Conservation (phyloP, 2,888 invertebrate species). For the Ophioninae sp. region DNA sequence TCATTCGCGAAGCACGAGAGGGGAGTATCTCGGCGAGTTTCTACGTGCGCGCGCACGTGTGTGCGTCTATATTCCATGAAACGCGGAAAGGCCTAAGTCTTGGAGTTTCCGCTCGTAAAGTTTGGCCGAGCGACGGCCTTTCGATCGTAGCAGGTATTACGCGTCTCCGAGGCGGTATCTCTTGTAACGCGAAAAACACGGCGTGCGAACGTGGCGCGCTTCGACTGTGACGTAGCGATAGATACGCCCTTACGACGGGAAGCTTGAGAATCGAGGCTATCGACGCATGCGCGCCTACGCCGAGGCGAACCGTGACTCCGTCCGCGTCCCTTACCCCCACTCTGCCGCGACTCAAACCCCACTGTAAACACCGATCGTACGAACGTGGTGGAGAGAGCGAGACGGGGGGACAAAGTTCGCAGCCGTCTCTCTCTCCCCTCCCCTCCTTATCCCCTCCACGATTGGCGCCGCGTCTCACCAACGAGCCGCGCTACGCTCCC, state of each 20-base stretch:
- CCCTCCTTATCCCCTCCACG: slow-evolving; percentile 73
- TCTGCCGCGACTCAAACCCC: not conserved
- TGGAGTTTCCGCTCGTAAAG: slow-evolving; percentile 3
- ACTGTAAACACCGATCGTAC: not conserved
- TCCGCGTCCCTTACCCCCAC: slow-evolving; percentile 13
- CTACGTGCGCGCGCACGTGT: not conserved
- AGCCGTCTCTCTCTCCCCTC: slow-evolving; percentile 60
- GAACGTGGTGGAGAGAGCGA: slow-evolving; percentile 6
- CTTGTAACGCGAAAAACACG: not conserved
- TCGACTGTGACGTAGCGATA: not conserved
- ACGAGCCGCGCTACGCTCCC: slow-evolving; percentile 80
- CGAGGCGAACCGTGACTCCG: slow-evolving; percentile 22
- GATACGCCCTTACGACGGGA: not conserved
- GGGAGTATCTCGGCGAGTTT: slow-evolving; percentile 7
- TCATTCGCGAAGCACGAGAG: slow-evolving; percentile 68
- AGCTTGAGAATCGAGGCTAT: not conserved
- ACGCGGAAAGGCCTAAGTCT: slow-evolving; percentile 24
- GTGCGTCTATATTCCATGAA: not conserved
- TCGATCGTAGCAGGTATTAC: not conserved
- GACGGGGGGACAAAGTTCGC: slow-evolving; percentile 60
- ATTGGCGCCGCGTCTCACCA: slow-evolving; percentile 72
- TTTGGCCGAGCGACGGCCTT: slow-evolving; percentile 8
- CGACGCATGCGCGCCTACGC: slow-evolving; percentile 43
- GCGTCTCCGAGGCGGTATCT: not conserved
- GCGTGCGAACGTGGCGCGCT: not conserved